Percentiles rank a stretch among this genome's conserved stretches.
Conservation (phyloP, 2,888 invertebrate genomes). For the Papilio demoleus region DNA sequence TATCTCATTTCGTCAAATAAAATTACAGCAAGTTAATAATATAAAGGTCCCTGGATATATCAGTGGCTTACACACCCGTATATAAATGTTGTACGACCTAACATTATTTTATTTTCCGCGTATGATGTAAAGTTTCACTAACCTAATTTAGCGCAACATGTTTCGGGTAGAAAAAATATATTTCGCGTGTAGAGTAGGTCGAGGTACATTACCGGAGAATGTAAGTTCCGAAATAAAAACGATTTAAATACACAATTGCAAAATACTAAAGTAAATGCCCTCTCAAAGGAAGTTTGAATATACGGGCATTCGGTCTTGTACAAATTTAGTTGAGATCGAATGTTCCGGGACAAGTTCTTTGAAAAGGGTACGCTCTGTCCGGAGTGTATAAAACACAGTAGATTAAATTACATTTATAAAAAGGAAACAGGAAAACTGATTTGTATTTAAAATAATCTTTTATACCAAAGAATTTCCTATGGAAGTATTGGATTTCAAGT, state of each 20-base stretch:
- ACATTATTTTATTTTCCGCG: constrained; percentile 40
- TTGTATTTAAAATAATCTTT: constrained; percentile 51
- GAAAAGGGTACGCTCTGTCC: constrained; percentile 72
- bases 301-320: constrained; percentile 73
- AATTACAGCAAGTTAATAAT: constrained; percentile 22
- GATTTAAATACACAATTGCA: constrained; percentile 73
- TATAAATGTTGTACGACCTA: constrained; percentile 32
- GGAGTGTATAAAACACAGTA: constrained; percentile 65
- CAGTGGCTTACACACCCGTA: constrained; percentile 16
- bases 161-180: constrained; percentile 37
- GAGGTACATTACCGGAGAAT: constrained; percentile 37
- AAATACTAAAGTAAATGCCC: constrained; percentile 75
- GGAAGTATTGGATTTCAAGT: background rate
- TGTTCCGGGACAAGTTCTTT: constrained; percentile 72
- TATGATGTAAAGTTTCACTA: constrained; percentile 40
- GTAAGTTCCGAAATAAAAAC: constrained; percentile 58
- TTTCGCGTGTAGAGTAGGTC: constrained; percentile 42
- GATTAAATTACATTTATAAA: constrained; percentile 73
- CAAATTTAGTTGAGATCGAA: constrained; percentile 80
- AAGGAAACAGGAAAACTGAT: constrained; percentile 58
- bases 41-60: constrained; percentile 22
- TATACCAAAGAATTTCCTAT: background rate
- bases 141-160: constrained; percentile 40
- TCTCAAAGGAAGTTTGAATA: constrained; percentile 75
- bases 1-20: constrained; percentile 34